Percentiles rank a stretch among this genome's conserved stretches.
These are phyloP conservation scores for Acestrorhynchus altus DNA, from an alignment of 2,797 vertebrate species.

Conservation along the genomic window DNA sequence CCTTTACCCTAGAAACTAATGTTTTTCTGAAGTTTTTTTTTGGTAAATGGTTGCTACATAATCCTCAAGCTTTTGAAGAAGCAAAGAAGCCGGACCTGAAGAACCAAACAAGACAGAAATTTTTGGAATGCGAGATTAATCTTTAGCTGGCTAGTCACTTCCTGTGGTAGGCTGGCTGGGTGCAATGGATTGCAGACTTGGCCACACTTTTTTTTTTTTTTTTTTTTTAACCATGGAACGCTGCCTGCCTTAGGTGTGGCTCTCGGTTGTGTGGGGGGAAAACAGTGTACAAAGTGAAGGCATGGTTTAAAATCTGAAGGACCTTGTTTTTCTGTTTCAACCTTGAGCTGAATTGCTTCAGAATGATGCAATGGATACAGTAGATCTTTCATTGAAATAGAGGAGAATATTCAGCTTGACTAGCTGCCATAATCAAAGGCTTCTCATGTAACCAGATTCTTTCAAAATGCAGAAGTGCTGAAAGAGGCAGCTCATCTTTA, in stretches of 20 bases:
- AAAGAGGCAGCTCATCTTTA: too few relatives aligned
- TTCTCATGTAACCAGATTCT: neutral
- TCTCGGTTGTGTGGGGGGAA: slow-evolving; percentile 20
- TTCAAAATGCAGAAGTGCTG: neutral
- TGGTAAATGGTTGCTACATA: neutral
- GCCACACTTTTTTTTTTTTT: neutral
- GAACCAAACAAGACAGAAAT: slow-evolving; percentile 22
- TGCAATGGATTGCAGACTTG: slow-evolving; percentile 40
- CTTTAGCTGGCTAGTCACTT: slow-evolving; percentile 47
- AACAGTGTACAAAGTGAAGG: slow-evolving; percentile 9
- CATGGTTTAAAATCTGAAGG: slow-evolving; percentile 9
- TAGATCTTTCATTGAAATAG: neutral
- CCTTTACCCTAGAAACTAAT: slow-evolving; percentile 22
- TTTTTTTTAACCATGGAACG: slow-evolving; percentile 45
- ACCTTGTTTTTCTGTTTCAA: slow-evolving; percentile 1
- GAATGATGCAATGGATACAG: slow-evolving; percentile 41
- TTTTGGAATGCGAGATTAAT: slow-evolving; percentile 38
- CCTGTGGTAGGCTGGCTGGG: slow-evolving; percentile 28
- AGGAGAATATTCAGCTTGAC: neutral
- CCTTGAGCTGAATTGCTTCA: slow-evolving; percentile 1
- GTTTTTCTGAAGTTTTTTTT: neutral
- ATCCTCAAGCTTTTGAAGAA: neutral
- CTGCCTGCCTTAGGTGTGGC: slow-evolving; percentile 29
- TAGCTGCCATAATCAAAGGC: neutral
- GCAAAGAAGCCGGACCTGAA: neutral